Base-by-base conservation (phyloP, 2,113 vertebrate genomes). In the Rissa tridactyla region DNA sequence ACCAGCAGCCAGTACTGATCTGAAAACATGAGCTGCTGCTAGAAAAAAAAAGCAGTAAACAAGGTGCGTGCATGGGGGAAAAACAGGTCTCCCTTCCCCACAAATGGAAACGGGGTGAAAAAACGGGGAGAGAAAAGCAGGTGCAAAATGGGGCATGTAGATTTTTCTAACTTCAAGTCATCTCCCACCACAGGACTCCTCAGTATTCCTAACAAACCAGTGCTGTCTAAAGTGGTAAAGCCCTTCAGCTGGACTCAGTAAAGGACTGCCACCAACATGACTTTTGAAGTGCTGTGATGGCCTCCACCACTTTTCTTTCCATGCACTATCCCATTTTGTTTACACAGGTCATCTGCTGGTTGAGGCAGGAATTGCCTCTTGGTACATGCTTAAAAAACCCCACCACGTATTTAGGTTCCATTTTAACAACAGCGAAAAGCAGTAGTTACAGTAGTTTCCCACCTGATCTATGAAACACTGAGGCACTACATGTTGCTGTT, bases 181-280 rank as follows among this genome's bases (percentile, higher is more conserved):
- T 6, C 40, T 84, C 61, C 86, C 70, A 22, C 0, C 17, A 29
- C 29, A 18, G 55, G 58, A 5, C 46, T 38, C 34, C 8, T 16
- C 25, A 10, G 23, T 26, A 16, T 34, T 20, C 11, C 87, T 6
- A 30, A 30, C 5, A 8, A 2, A 2, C 17, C 16, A 13, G 69
- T 6, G 71, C 70, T 71, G 78, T 16, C 66, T 25, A 2, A 15
- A 2, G 4, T 0, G 11, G 42, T 6, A 9, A 58, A 49, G 60
- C 38, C 4, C 68, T 3, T 4, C 26, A 22, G 77, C 15, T 5
- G 40, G 16, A 6, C 65, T 51, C 71, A 5, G 0, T 5, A 11
- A 10, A 18, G 19, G 16, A 7, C 10, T 34, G 38, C 65, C 44
- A 60, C 25, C 17, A 57, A 2, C 5, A 0, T 2, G 1, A 8